phyloP scores from a whole-genome alignment of 2,888 invertebrate species.

The Anthophora plumipes region DNA sequence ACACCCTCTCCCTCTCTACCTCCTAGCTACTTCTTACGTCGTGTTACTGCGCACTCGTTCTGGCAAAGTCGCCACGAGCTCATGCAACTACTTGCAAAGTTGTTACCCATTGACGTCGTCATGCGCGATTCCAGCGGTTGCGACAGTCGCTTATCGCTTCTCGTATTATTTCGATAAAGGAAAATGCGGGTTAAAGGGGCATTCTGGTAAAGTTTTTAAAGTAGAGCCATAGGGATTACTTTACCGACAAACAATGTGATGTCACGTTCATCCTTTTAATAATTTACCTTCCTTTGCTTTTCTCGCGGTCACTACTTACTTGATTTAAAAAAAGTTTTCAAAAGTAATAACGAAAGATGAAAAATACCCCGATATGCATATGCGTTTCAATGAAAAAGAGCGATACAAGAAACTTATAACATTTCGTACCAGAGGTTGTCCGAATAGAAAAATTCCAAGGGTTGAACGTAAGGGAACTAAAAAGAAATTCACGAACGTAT shows the following conservation, averaged over 20 bases:
- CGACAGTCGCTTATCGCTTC: slow-evolving; percentile 56
- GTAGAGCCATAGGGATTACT: slow-evolving; percentile 30
- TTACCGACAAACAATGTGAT: slow-evolving; percentile 5
- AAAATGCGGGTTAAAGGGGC: slow-evolving; percentile 64
- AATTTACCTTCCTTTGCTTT: not conserved
- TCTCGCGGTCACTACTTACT: not conserved
- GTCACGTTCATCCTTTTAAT: slow-evolving; percentile 17
- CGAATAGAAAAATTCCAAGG: slow-evolving; percentile 38
- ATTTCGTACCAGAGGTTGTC: slow-evolving; percentile 41
- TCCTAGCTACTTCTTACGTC: slow-evolving; percentile 60
- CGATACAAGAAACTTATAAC: not conserved
- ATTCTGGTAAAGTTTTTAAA: slow-evolving; percentile 37
- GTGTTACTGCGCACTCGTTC: slow-evolving; percentile 66
- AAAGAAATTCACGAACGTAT: slow-evolving; percentile 61
- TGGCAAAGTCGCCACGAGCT: slow-evolving; percentile 53
- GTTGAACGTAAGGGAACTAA: slow-evolving; percentile 40
- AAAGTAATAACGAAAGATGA: not conserved
- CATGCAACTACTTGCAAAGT: slow-evolving; percentile 44
- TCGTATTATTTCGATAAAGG: slow-evolving; percentile 61
- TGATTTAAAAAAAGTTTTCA: not conserved
- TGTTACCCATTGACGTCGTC: slow-evolving; percentile 54
- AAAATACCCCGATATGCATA: not conserved
- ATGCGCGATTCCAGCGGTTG: slow-evolving; percentile 49
- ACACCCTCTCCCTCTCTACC: slow-evolving; percentile 63
- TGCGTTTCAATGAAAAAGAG: slow-evolving; percentile 32